These are phyloP conservation scores for Coenonympha glycerion DNA, from an alignment of 2,888 invertebrate species.

Conservation along the genomic window DNA sequence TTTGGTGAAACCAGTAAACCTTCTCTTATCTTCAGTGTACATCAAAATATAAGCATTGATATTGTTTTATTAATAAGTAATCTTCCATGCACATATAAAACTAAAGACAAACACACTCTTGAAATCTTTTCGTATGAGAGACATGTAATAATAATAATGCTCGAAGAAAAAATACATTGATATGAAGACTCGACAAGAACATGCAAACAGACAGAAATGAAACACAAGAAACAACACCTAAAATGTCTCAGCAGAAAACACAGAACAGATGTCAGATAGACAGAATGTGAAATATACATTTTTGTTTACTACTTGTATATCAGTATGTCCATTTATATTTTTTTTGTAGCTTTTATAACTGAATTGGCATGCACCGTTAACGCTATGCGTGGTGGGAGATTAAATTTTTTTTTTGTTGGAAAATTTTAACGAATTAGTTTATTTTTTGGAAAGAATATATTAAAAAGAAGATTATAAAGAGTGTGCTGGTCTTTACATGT, in stretches of 20 bases:
- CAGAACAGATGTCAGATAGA: constrained; percentile 32
- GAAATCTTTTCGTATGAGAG: constrained; percentile 37
- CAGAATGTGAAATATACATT: constrained; percentile 36
- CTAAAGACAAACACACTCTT: constrained; percentile 75
- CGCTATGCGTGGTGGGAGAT: constrained; percentile 55
- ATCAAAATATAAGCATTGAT: constrained; percentile 39
- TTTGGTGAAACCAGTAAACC: constrained; percentile 32
- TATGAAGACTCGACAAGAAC: constrained; percentile 36
- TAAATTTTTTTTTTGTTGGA: constrained; percentile 34
- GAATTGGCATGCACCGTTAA: constrained; percentile 70
- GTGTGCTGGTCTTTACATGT: constrained; percentile 77
- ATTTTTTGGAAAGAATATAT: constrained; percentile 31
- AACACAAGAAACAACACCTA: constrained; percentile 41
- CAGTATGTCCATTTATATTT: constrained; percentile 35
- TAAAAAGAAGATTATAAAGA: constrained; percentile 50
- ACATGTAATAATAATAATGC: constrained; percentile 31
- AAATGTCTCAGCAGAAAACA: constrained; percentile 27
- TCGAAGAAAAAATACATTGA: constrained; percentile 35
- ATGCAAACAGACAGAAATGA: constrained; percentile 41
- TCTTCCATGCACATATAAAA: constrained; percentile 75
- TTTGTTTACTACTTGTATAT: constrained; percentile 41
- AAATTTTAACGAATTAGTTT: constrained; percentile 34
- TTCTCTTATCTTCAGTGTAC: constrained; percentile 45
- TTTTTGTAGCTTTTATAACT: constrained; percentile 62
- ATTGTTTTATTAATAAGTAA: constrained; percentile 50